These are phyloP conservation scores for Scomber colias DNA, from an alignment of 2,113 vertebrate genomes.

Conservation along the genomic window DNA sequence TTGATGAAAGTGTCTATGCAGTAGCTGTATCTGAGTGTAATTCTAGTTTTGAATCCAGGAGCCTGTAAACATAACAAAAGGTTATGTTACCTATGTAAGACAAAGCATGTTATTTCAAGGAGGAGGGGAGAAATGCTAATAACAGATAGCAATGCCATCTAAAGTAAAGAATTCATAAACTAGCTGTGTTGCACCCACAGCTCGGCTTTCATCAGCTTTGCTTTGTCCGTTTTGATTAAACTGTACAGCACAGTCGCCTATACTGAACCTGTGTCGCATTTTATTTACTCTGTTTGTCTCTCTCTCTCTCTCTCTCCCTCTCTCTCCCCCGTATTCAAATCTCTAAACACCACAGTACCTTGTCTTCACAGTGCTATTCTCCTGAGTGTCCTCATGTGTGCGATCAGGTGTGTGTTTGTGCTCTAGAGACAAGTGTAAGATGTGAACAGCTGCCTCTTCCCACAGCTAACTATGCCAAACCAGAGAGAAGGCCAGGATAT, in stretches of 20 bases:
- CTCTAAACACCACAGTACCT: slow-evolving; percentile 18
- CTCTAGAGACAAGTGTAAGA: slow-evolving; percentile 43
- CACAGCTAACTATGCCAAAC: not conserved
- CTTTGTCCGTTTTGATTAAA: slow-evolving; percentile 48
- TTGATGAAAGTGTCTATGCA: slow-evolving; percentile 14
- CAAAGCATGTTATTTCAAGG: slow-evolving; percentile 63
- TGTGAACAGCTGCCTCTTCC: slow-evolving; percentile 55
- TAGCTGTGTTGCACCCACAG: slow-evolving; percentile 35
- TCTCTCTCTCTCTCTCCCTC: not conserved
- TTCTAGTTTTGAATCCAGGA: slow-evolving; percentile 45
- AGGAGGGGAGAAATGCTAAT: slow-evolving; percentile 51
- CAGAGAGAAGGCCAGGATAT: slow-evolving; percentile 20
- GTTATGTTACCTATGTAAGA: slow-evolving; percentile 38
- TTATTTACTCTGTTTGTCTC: slow-evolving; percentile 1
- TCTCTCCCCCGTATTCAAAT: slow-evolving; percentile 30
- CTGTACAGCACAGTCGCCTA: slow-evolving; percentile 3
- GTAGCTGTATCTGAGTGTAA: slow-evolving; percentile 36
- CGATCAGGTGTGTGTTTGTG: slow-evolving; percentile 56
- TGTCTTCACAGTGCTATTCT: slow-evolving; percentile 47
- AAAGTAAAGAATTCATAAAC: slow-evolving; percentile 22
- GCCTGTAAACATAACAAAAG: slow-evolving; percentile 52
- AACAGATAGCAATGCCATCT: slow-evolving; percentile 39
- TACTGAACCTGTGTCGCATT: slow-evolving; percentile 11
- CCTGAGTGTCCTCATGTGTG: slow-evolving; percentile 44
- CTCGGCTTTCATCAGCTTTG: slow-evolving; percentile 45